phyloP scores from a whole-genome alignment of 2,888 invertebrate genomes.

The Cactoblastis cactorum region DNA sequence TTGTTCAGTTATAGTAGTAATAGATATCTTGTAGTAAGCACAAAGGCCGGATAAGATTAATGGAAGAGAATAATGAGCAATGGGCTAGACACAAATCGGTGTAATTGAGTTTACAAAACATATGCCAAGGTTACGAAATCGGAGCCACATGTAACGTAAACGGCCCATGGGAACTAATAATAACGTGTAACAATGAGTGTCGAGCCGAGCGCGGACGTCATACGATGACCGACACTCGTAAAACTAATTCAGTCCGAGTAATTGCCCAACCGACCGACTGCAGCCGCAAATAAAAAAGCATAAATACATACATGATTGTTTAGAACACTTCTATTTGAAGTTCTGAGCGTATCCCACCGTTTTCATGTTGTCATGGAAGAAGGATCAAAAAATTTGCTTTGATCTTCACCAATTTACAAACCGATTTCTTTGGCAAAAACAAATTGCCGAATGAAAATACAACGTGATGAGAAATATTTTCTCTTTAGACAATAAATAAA shows the following conservation, averaged over 20 bases:
- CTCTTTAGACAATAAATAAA: background rate
- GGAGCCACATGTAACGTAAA: conserved; percentile 55
- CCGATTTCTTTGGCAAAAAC: background rate
- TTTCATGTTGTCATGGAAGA: background rate
- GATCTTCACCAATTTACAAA: background rate
- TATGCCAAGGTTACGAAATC: conserved; percentile 59
- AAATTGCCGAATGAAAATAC: conserved; percentile 3
- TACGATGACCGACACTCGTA: conserved; percentile 59
- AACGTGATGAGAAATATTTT: background rate
- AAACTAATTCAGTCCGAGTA: conserved; percentile 66
- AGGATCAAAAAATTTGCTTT: background rate
- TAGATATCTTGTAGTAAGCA: conserved; percentile 26
- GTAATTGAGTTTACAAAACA: conserved; percentile 45
- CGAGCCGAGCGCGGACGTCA: conserved; percentile 63
- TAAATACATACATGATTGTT: conserved; percentile 15
- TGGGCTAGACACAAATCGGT: conserved; percentile 33
- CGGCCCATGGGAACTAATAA: conserved; percentile 65
- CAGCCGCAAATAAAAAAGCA: conserved; percentile 38
- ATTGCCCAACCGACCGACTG: conserved; percentile 43
- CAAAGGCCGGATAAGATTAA: conserved; percentile 22
- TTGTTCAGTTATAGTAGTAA: no score
- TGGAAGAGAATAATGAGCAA: conserved; percentile 28
- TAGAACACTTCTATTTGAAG: background rate
- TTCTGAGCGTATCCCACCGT: background rate
- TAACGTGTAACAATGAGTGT: conserved; percentile 72